Conservation (phyloP, 2,113 vertebrate genomes). For the Cinclus mexicanus region DNA sequence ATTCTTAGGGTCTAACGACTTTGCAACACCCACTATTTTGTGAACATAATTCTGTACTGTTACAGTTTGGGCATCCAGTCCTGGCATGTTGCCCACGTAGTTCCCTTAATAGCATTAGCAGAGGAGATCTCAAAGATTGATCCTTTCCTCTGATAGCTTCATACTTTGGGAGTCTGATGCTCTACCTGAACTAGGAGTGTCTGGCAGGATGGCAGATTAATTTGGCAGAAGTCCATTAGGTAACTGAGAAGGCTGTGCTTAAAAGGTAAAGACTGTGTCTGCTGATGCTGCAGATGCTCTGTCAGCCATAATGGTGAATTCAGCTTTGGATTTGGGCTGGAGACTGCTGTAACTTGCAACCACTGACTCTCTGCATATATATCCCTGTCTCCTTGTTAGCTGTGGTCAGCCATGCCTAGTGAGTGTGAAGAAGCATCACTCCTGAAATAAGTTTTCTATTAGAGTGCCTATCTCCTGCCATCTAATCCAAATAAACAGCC, state of each 20-base stretch:
- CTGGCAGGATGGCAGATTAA: neutral
- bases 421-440: neutral
- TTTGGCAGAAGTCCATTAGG: neutral
- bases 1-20: neutral
- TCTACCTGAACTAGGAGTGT: slow-evolving; percentile 41
- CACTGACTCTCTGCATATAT: neutral
- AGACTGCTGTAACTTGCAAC: neutral
- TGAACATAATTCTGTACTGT: neutral
- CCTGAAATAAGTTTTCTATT: neutral
- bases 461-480: neutral
- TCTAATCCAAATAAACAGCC: slow-evolving; percentile 11
- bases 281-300: slow-evolving; percentile 33
- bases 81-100: neutral
- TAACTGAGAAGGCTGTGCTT: slow-evolving; percentile 1
- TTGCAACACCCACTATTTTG: neutral
- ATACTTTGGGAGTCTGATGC: neutral
- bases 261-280: slow-evolving; percentile 6
- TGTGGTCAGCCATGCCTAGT: neutral
- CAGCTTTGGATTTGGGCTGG: neutral
- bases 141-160: slow-evolving; percentile 28
- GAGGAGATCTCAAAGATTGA: slow-evolving; percentile 34
- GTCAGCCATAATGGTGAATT: slow-evolving; percentile 24
- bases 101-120: neutral
- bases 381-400: neutral
- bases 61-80: neutral